Evolutionary conservation across 2,113 vertebrate genomes (phyloP).

Genomic region (Sprattus sprattus): DNA sequence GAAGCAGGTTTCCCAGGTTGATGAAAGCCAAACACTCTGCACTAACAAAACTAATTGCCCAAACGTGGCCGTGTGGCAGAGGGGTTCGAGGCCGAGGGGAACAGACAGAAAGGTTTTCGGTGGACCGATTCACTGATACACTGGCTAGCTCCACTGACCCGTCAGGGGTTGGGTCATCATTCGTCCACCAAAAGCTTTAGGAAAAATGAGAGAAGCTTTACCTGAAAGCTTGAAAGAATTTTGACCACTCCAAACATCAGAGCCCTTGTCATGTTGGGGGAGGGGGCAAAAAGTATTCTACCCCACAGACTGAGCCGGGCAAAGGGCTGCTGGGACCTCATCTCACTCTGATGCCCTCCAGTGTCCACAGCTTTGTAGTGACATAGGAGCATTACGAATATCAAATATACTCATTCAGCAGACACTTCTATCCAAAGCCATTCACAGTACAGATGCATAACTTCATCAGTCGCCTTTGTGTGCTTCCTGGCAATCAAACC

Average conservation of each 20-base stretch:
- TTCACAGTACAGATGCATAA: not conserved
- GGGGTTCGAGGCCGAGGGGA: not conserved
- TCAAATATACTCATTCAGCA: not conserved
- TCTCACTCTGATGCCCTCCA: not conserved
- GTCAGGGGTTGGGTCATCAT: not conserved
- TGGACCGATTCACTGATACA: not conserved
- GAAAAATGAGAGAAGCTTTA: not conserved
- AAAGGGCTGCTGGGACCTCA: not conserved
- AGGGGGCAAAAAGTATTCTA: not conserved
- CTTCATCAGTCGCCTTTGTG: not conserved
- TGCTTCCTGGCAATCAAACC: not conserved
- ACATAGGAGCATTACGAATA: not conserved
- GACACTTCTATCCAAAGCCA: no score
- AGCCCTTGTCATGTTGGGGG: not conserved
- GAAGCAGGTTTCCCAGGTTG: constrained; percentile 51
- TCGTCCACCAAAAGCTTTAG: not conserved
- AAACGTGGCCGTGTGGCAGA: constrained; percentile 47
- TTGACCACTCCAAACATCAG: not conserved
- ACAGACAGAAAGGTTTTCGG: not conserved
- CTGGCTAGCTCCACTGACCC: not conserved
- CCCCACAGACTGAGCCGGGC: not conserved
- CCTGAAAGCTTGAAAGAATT: not conserved
- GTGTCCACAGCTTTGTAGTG: not conserved
- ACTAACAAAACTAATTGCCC: constrained; percentile 55
- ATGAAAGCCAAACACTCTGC: constrained; percentile 52